A percentile compares a stretch with the other conserved stretches of the same genome.
phyloP scores from a whole-genome alignment of 1,140 invertebrate species.

The Heterodera schachtii region DNA sequence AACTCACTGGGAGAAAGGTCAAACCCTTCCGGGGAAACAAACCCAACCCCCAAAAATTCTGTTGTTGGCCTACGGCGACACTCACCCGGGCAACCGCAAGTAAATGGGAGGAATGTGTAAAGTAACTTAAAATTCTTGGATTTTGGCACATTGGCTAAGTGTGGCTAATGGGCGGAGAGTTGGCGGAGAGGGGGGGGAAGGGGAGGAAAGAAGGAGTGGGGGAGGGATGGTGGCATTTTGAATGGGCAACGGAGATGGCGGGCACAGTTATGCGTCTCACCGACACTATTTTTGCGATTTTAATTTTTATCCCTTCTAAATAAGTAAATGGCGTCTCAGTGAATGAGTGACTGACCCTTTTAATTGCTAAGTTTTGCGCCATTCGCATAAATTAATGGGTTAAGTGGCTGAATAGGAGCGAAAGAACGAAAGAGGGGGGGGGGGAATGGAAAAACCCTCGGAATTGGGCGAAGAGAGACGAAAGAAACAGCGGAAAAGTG shows the following conservation, averaged over 20 bases:
- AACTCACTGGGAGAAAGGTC: neutral
- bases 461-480: no score
- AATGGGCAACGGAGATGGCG: neutral
- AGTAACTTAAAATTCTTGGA: neutral
- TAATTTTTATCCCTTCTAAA: neutral
- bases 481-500: no score
- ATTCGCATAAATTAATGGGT: neutral
- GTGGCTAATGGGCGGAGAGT: neutral
- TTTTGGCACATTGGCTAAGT: neutral
- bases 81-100: neutral
- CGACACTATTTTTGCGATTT: neutral
- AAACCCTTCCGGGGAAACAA: neutral
- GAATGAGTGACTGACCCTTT: neutral
- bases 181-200: neutral
- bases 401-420: neutral
- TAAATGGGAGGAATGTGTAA: neutral
- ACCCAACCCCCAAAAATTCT: neutral
- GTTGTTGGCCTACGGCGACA: neutral
- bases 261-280: no score
- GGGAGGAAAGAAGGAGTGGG: neutral
- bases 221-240: neutral
- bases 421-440: no score
- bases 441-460: no score
- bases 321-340: neutral
- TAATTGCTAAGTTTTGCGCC: neutral